Base-by-base conservation (phyloP, 2,113 vertebrate genomes). In the Artemisiospiza belli region DNA sequence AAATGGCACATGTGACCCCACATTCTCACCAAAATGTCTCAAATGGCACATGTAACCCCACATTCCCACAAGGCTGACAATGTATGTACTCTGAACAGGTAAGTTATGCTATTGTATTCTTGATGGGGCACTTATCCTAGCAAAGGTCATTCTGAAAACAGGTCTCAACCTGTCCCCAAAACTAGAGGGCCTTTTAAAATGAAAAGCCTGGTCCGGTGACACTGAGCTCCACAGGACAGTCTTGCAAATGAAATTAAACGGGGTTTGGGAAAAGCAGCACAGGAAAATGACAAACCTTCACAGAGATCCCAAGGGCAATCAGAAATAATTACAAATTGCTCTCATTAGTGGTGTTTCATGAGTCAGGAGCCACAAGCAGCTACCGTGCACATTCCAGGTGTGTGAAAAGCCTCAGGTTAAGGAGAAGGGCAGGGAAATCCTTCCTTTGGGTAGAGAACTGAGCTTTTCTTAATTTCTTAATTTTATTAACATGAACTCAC, bases 291-390 rank as follows among this genome's bases (percentile, higher is more conserved):
- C 35, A 94, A 62, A 37, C 58, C 59, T 72, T 73, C 37, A 30
- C 0, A 2, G 54, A 35, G 27, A 75, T 72, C 47, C 82, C 58
- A 70, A 89, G 69, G 54, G 78, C 74, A 84, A 85, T 3, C 20
- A 76, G 75, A 90, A 96, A 89, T 55, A 91, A 87, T 78, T 68
- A 84, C 37, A 69, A 73, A 87, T 90, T 63, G 13, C 30, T 81
- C 67, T 84, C 55, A 83, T 66, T 64, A 87, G 55, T 12, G 51
- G 41, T 49, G 39, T 37, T 92, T 90, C 58, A 78, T 5, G 5
- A 63, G 8, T 24, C 35, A 84, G 51, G 83, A 92, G 80, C 37
- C 83, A 64, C 41, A 41, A 33, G 47, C 54, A 55, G 75, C 22
- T 6, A 4, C 59, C 0, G 0, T 0, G 44, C 15, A 46, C 17